Base-by-base conservation (phyloP, 2,888 invertebrate species). In the Exocentrus adspersus region DNA sequence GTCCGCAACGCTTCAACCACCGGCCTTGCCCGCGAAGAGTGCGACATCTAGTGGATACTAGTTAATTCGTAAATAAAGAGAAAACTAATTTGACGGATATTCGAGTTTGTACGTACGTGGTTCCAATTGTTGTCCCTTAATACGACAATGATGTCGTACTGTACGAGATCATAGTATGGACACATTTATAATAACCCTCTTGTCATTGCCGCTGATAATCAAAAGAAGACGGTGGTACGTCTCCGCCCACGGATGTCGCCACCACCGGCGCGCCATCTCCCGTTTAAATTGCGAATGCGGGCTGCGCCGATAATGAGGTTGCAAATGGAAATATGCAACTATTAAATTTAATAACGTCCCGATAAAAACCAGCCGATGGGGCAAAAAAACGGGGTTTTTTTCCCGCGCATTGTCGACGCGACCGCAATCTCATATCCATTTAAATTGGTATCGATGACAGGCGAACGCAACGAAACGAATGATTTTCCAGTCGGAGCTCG, bases 201-300 rank as follows among this genome's bases (percentile, higher is more conserved):
- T n/a, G n/a, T n/a, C n/a, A n/a, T n/a, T n/a, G n/a, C n/a, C n/a
- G n/a, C n/a, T n/a, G n/a, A n/a, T n/a, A n/a, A n/a, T n/a, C n/a
- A n/a, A n/a, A n/a, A n/a, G n/a, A n/a, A n/a, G n/a, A n/a, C n/a
- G n/a, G n/a, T n/a, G 6, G 32, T n/a, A 12, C 37, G 12, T n/a
- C n/a, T n/a, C 14, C 5, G 3, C 37, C 37, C n/a, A 12, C 12
- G 12, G 5, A 3, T 17, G 50, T 50, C 56, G 16, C 45, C 41
- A 45, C 30, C 56, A 16, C n/a, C 45, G 12, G 20, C 28, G 17
- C n/a, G 16, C 9, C 5, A n/a, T 9, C 54, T 6, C 19, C 45
- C 9, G 45, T 56, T 56, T 45, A 45, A 56, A 56, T 56, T 56
- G 56, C 56, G 45, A 56, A 56, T 56, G 28, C 56, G 42, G 30